These are phyloP conservation scores for Buphagus erythrorhynchus DNA, from an alignment of 2,797 vertebrate species.

Conservation along the genomic window DNA sequence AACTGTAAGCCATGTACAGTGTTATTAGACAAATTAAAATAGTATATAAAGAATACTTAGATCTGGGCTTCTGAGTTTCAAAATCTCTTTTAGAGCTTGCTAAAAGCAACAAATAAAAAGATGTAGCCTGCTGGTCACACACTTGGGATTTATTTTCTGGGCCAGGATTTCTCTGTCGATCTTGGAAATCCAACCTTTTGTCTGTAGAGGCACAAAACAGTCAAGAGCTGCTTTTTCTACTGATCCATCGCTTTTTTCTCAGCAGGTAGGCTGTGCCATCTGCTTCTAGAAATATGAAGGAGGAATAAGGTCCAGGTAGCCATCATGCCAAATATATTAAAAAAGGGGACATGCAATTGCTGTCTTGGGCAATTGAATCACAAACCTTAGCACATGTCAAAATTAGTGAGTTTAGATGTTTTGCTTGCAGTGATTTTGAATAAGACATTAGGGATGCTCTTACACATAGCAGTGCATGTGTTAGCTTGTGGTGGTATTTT, in stretches of 20 bases:
- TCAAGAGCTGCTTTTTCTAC: neutral
- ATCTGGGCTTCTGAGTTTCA: neutral
- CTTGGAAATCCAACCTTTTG: neutral
- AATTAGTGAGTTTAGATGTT: neutral
- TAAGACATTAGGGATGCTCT: neutral
- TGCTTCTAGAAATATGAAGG: neutral
- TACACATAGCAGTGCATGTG: neutral
- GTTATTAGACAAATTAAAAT: neutral
- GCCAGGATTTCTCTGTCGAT: conserved; percentile 40
- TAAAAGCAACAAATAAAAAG: conserved; percentile 42
- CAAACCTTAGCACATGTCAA: neutral
- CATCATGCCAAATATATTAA: neutral
- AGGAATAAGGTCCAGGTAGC: neutral
- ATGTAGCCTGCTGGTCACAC: neutral
- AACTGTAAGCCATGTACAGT: neutral
- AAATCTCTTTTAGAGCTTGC: neutral
- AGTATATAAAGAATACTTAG: neutral
- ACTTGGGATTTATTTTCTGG: conserved; percentile 21
- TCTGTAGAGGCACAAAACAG: neutral
- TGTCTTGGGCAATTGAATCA: neutral
- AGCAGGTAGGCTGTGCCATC: conserved; percentile 16
- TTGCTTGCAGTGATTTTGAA: neutral
- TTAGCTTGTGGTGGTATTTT: neutral
- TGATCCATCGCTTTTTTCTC: neutral
- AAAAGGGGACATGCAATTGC: neutral